Conservation (phyloP, 2,888 invertebrate genomes). For the Nomada ruficornis region DNA sequence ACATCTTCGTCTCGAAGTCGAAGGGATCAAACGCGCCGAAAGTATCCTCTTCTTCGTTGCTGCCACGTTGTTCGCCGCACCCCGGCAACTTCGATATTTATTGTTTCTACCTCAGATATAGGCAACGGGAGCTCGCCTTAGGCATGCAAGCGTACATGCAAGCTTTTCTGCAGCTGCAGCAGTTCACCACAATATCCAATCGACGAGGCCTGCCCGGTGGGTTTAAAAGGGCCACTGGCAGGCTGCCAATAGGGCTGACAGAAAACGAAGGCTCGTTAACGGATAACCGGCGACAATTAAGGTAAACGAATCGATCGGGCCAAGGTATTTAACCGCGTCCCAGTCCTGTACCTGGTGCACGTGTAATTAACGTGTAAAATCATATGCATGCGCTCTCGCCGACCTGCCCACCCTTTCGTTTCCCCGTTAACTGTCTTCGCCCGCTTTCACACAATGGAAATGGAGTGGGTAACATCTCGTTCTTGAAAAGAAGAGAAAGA, state of each 20-base stretch:
- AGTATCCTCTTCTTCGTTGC: neutral
- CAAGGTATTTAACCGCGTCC: slow-evolving; percentile 61
- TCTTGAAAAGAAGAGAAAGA: neutral
- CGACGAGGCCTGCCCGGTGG: slow-evolving; percentile 69
- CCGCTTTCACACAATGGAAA: too few species aligned
- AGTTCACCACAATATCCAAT: slow-evolving; percentile 72
- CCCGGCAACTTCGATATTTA: slow-evolving; percentile 39
- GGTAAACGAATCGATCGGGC: slow-evolving; percentile 74
- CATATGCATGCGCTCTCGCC: slow-evolving; percentile 40
- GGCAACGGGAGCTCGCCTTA: slow-evolving; percentile 10
- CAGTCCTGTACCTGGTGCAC: slow-evolving; percentile 6
- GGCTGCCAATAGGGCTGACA: slow-evolving; percentile 72
- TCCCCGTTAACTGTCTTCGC: neutral
- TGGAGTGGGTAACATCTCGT: neutral
- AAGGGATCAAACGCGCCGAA: neutral
- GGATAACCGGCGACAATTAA: slow-evolving; percentile 75
- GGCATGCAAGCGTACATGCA: slow-evolving; percentile 38
- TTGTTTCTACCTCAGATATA: slow-evolving; percentile 29
- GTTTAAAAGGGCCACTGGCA: slow-evolving; percentile 76
- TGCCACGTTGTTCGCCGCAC: neutral
- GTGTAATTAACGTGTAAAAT: slow-evolving; percentile 55
- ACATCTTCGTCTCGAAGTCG: too few species aligned
- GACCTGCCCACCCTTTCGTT: neutral
- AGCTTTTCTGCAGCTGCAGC: slow-evolving; percentile 56
- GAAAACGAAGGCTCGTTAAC: slow-evolving; percentile 70